phyloP scores from a whole-genome alignment of 1,140 invertebrate species.

The Drosophila bipectinata region DNA sequence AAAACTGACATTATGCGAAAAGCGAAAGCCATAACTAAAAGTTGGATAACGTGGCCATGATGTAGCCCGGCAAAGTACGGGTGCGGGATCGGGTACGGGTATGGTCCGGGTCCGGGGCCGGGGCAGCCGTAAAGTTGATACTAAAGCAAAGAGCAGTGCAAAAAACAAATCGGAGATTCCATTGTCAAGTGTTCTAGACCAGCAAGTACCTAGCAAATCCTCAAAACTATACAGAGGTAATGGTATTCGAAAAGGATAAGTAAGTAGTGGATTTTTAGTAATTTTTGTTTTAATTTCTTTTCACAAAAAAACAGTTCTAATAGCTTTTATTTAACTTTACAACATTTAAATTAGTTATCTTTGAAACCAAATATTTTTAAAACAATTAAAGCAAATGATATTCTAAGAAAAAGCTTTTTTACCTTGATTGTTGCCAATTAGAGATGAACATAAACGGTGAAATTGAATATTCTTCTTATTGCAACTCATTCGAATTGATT shows the following conservation, averaged over 20 bases:
- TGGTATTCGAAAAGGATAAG: background rate
- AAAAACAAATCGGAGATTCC: constrained; percentile 41
- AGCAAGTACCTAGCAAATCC: constrained; percentile 12
- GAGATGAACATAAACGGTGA: background rate
- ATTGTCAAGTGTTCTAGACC: constrained; percentile 24
- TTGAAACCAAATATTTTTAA: background rate
- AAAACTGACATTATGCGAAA: constrained; percentile 83
- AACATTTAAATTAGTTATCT: too few relatives aligned
- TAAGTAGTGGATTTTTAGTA: background rate
- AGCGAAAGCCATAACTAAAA: constrained; percentile 83
- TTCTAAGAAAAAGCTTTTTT: background rate
- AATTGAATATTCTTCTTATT: background rate
- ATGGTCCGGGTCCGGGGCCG: background rate
- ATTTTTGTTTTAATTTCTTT: background rate
- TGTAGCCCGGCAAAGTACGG: constrained; percentile 37
- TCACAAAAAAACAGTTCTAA: too few relatives aligned
- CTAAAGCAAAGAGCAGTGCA: constrained; percentile 40
- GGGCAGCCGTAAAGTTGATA: constrained; percentile 70
- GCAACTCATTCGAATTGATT: background rate
- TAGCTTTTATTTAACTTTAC: too few relatives aligned
- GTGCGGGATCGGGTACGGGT: background rate
- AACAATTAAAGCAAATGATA: background rate
- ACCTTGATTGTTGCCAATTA: background rate
- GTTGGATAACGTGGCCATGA: constrained; percentile 77
- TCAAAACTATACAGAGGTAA: background rate